Base-by-base conservation (phyloP, 2,888 invertebrate species). In the Philaethria dido region DNA sequence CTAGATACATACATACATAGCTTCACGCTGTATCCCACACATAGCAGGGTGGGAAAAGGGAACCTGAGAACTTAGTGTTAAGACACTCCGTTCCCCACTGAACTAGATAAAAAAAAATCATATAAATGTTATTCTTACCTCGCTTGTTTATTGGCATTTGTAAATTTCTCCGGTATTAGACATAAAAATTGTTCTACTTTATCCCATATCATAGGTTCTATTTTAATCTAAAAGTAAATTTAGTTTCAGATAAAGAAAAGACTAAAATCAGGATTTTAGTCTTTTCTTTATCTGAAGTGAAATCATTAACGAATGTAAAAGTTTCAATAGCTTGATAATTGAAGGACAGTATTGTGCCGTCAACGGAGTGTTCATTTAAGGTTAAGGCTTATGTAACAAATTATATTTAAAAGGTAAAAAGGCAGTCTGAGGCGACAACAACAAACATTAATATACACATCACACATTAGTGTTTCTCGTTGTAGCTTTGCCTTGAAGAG, bases 131-230 rank as follows among this genome's bases (percentile, higher is more conserved):
- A 22, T n/a, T 44, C 79, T 71, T 83, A 97, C 97, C 95, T 95
- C 80, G 90, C 89, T 81, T 97, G 96, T 84, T 95, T 96, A 2
- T 79, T 85, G 68, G 93, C 86, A 80, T 96, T 94, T 54, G 93
- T 89, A 87, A 96, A 97, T 69, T 88, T 87, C 73, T 95, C 95
- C 64, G 97, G 97, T 76, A 97, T 93, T 74, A 97, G 92, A 80
- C 94, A 88, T 73, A 97, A 88, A 86, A 97, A 97, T 79, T 95
- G 94, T 78, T 95, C 94, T 65, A 95, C 88, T 88, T 96, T 97
- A 60, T 94, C 93, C 96, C 97, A 98, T 68, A 98, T 88, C 80
- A 94, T 93, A 44, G 97, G 94, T 78, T 94, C 92, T 73, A 88
- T 88, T 61, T 83, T 80, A 62, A 92, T 82, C 84, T 93, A 85